A percentile compares a stretch with the other conserved stretches of the same genome.
Evolutionary conservation across 30 jellyfish, hydroid and myxozoan genomes (phyloP).

Genomic region (Aurelia aurita complex sp. Pacific): DNA sequence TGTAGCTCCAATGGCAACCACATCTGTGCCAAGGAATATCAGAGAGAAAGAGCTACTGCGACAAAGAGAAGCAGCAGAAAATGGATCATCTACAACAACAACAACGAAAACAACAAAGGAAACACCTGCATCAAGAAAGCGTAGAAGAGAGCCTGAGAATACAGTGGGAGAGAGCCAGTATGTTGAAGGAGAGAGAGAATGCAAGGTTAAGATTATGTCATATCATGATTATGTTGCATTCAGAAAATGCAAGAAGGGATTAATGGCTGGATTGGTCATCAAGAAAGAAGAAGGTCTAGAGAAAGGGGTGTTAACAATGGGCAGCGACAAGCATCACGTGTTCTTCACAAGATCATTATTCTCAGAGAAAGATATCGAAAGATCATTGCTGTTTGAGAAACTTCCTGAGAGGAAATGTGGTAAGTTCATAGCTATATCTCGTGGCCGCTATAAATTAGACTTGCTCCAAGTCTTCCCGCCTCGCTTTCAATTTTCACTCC

Average conservation of each 20-base stretch:
- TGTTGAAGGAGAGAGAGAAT: constrained; percentile 19
- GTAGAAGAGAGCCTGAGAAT: neutral
- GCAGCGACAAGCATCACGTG: constrained; percentile 5
- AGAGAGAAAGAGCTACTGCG: neutral
- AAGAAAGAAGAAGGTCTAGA: constrained; percentile 15
- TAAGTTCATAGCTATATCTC: neutral
- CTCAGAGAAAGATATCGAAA: constrained; percentile 40
- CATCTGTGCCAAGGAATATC: neutral
- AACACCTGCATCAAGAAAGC: constrained; percentile 9
- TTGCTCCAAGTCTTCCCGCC: too few species aligned
- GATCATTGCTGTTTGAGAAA: constrained; percentile 30
- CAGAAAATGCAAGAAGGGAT: constrained; percentile 20
- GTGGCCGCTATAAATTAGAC: too few species aligned
- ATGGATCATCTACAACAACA: neutral
- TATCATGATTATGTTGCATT: constrained; percentile 19
- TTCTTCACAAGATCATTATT: constrained; percentile 20
- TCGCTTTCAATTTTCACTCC: too few species aligned
- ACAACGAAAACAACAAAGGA: neutral
- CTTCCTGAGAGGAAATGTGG: constrained; percentile 32
- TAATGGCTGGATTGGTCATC: constrained; percentile 27
- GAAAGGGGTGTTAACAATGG: constrained; percentile 13
- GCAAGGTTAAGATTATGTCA: constrained; percentile 23
- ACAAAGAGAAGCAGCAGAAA: neutral
- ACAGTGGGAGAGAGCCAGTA: neutral
- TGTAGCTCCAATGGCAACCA: neutral